These are phyloP conservation scores for Hippocampus zosterae DNA, from an alignment of 2,113 vertebrate species.

Conservation along the genomic window DNA sequence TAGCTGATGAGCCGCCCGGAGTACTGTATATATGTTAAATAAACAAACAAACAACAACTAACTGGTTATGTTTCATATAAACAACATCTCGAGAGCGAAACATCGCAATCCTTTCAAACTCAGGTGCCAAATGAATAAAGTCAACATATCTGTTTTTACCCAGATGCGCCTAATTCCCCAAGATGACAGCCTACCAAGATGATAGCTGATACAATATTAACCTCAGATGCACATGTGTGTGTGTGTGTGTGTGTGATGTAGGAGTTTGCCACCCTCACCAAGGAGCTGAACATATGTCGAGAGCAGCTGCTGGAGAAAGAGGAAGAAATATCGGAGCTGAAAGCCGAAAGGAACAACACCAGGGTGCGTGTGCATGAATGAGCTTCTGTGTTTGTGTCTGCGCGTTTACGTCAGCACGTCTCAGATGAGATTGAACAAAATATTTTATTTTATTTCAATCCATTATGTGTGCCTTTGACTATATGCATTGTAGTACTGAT, in stretches of 20 bases:
- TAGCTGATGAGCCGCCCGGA: too few species aligned
- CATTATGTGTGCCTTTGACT: background rate
- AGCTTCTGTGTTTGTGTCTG: conserved; percentile 39
- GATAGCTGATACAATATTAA: conserved; percentile 29
- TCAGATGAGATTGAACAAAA: background rate
- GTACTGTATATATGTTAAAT: too few species aligned
- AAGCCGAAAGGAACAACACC: conserved; percentile 95
- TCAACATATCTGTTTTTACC: background rate
- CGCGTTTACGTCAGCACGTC: background rate
- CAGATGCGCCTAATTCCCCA: background rate
- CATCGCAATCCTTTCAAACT: too few species aligned
- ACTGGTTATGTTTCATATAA: background rate
- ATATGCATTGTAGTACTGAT: background rate
- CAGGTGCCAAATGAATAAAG: too few species aligned
- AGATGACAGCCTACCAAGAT: conserved; percentile 3
- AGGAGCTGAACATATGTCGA: conserved; percentile 90
- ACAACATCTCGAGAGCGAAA: background rate
- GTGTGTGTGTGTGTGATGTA: conserved; percentile 46
- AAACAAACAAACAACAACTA: background rate
- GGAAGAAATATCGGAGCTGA: conserved; percentile 95
- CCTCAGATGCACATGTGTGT: conserved; percentile 19
- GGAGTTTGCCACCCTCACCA: conserved; percentile 95
- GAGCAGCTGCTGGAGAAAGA: conserved; percentile 97
- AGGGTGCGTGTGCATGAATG: conserved; percentile 71
- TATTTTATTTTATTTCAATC: background rate